phyloP scores from a whole-genome alignment of 2,113 vertebrate species.

The Oreochromis tanganicae region DNA sequence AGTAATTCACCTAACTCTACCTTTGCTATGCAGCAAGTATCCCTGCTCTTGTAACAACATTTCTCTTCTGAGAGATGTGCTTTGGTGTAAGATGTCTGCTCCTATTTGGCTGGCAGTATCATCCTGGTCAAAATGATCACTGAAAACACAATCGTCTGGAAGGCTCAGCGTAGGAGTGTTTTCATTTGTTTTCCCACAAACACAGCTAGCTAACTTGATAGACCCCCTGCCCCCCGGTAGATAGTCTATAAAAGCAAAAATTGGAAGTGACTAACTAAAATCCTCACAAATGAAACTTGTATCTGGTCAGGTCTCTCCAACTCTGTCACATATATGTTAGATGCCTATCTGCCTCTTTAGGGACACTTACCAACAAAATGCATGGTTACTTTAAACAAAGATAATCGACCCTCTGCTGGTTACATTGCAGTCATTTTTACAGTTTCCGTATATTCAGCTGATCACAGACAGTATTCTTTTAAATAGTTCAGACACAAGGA shows the following conservation, averaged over 20 bases:
- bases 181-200: not conserved
- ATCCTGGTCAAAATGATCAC: not conserved
- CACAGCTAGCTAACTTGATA: not conserved
- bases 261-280: not conserved
- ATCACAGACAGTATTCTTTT: not conserved
- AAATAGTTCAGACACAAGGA: not conserved
- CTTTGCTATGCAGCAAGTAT: not conserved
- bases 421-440: not conserved
- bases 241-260: not conserved
- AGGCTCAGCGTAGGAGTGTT: not conserved
- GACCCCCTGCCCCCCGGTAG: not conserved
- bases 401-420: not conserved
- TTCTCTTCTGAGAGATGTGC: not conserved
- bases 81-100: not conserved
- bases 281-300: not conserved
- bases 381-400: not conserved
- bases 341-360: not conserved
- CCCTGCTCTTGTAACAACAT: not conserved
- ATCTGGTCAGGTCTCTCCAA: not conserved
- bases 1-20: not conserved
- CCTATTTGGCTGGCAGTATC: not conserved
- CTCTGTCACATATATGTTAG: not conserved
- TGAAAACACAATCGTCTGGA: not conserved
- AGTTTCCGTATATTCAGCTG: not conserved
- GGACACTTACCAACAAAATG: not conserved